A percentile compares a stretch with the other conserved stretches of the same genome.
Conservation (phyloP, 2,888 invertebrate genomes). For the Drosophila falleni region DNA sequence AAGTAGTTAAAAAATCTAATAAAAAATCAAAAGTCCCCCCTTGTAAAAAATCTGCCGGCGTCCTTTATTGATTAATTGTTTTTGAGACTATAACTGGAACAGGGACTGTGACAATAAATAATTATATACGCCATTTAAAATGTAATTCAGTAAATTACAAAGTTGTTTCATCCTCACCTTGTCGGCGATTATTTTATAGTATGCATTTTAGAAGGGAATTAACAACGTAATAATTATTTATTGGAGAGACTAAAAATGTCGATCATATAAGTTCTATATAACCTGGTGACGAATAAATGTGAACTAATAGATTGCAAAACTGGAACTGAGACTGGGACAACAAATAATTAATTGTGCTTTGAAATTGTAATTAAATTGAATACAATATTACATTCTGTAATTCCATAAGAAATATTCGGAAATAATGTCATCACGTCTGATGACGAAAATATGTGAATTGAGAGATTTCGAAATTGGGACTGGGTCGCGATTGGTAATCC, state of each 20-base stretch:
- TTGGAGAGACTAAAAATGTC: background rate
- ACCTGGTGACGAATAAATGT: too few species aligned
- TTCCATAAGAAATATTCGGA: background rate
- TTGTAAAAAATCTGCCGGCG: too few species aligned
- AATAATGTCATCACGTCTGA: slow-evolving; percentile 50
- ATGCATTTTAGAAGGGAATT: background rate
- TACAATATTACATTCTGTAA: background rate
- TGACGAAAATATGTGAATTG: slow-evolving; percentile 43
- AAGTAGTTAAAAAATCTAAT: too few species aligned
- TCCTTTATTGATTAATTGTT: too few species aligned
- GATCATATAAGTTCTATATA: too few species aligned
- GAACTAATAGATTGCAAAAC: too few species aligned
- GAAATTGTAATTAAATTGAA: too few species aligned
- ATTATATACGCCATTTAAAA: background rate
- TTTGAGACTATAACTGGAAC: background rate
- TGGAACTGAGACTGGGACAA: too few species aligned
- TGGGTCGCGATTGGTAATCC: slow-evolving; percentile 71
- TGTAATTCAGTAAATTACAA: background rate
- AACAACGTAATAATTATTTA: background rate
- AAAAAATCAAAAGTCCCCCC: too few species aligned
- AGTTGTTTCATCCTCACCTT: background rate
- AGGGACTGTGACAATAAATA: background rate
- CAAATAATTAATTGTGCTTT: too few species aligned
- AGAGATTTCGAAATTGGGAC: slow-evolving; percentile 63
- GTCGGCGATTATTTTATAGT: background rate